A percentile compares a stretch with the other conserved stretches of the same genome.
phyloP scores from a whole-genome alignment of 1,140 invertebrate genomes.

The Ceratina calcarata region DNA sequence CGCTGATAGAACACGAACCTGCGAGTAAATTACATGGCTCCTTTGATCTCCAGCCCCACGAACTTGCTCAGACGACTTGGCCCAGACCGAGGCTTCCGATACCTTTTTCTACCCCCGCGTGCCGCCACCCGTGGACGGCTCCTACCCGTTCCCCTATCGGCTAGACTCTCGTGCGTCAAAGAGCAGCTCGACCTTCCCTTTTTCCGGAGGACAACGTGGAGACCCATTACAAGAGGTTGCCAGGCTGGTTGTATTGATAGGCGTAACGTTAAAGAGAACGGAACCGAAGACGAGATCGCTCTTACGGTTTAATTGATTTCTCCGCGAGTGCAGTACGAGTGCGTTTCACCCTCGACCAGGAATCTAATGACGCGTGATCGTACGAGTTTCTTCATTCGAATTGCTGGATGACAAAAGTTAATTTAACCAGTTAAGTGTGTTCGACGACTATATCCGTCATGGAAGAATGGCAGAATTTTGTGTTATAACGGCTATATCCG shows the following conservation, averaged over 20 bases:
- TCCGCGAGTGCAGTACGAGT: no score
- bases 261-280: constrained; percentile 3
- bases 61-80: constrained; percentile 47
- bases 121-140: not conserved
- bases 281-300: not conserved
- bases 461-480: no score
- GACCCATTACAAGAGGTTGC: constrained; percentile 14
- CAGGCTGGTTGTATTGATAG: constrained; percentile 10
- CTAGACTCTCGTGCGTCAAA: constrained; percentile 51
- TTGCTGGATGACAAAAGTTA: no score
- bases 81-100: constrained; percentile 49
- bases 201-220: not conserved
- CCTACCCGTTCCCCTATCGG: not conserved
- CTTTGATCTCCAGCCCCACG: constrained; percentile 51
- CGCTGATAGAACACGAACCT: constrained; percentile 12
- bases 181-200: constrained; percentile 20
- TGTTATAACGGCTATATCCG: no score
- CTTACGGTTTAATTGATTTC: not conserved
- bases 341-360: no score
- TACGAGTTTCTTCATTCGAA: no score
- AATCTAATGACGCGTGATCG: no score
- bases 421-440: no score
- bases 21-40: constrained; percentile 55
- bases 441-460: no score
- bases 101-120: constrained; percentile 54